Percentiles rank a stretch among this genome's conserved stretches.
Conservation (phyloP, 2,113 vertebrate species). For the Raja brachyura region DNA sequence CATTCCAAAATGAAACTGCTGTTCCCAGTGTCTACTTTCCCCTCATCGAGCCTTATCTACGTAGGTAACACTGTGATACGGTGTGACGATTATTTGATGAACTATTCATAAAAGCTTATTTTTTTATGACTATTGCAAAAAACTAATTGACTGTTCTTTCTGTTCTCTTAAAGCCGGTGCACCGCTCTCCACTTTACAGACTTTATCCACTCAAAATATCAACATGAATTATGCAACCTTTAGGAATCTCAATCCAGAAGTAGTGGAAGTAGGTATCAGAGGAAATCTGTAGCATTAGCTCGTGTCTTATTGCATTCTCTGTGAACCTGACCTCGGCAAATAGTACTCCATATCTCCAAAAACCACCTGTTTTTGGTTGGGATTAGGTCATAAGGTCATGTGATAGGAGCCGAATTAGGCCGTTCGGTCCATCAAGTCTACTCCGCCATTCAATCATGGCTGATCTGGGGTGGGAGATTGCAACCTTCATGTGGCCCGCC, state of each 20-base stretch:
- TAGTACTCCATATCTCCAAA: background rate
- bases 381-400: too few species aligned
- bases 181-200: background rate
- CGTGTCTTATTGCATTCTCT: background rate
- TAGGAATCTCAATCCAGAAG: background rate
- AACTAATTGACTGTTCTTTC: background rate
- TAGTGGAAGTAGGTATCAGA: background rate
- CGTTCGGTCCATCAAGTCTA: too few species aligned
- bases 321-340: background rate
- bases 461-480: too few species aligned
- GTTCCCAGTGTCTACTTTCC: background rate
- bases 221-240: conserved; percentile 15
- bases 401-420: too few species aligned
- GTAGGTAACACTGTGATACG: background rate
- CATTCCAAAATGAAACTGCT: background rate
- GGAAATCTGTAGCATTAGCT: background rate
- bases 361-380: background rate
- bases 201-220: background rate
- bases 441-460: too few species aligned
- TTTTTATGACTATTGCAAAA: background rate
- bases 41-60: background rate
- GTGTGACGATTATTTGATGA: background rate
- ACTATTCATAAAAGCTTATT: background rate
- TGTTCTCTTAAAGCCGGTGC: background rate
- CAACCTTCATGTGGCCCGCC: too few species aligned